Percentiles rank a stretch among this genome's conserved stretches.
Conservation (phyloP, 2,888 invertebrate species). For the Copidosoma aretas region DNA sequence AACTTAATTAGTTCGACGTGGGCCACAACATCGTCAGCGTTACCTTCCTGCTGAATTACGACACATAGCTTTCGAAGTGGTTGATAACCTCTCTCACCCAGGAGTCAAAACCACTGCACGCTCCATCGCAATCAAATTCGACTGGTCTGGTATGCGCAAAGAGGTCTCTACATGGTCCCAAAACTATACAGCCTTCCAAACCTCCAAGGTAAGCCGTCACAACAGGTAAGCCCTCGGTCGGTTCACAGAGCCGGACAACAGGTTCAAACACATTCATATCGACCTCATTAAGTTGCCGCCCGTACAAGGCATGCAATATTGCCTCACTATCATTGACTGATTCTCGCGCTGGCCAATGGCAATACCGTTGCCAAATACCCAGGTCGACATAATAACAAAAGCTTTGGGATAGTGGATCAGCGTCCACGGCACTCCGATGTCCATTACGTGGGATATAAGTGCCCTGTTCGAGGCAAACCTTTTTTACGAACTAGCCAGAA, state of each 20-base stretch:
- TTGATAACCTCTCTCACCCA: neutral
- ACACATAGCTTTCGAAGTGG: neutral
- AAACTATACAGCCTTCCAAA: conserved; percentile 23
- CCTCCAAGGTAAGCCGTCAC: conserved; percentile 45
- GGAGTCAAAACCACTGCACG: neutral
- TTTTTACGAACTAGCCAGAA: neutral
- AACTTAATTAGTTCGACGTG: neutral
- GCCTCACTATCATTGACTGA: neutral
- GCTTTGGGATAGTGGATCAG: neutral
- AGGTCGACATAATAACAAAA: neutral
- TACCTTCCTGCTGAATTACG: neutral
- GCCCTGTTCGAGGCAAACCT: conserved; percentile 1
- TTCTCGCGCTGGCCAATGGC: conserved; percentile 7
- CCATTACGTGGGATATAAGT: neutral
- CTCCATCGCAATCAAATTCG: neutral
- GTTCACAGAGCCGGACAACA: conserved; percentile 44
- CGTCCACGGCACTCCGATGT: neutral
- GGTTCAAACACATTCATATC: conserved; percentile 53
- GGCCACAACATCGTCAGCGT: neutral
- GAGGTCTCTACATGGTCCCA: conserved; percentile 13
- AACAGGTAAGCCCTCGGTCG: neutral
- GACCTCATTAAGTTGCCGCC: conserved; percentile 41
- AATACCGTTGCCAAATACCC: neutral
- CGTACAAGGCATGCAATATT: neutral
- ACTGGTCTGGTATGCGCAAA: conserved; percentile 37